Evolutionary conservation across 2,888 invertebrate species (phyloP), one percentile per base, ranked within the genome.

Genomic region (Sicus ferrugineus): DNA sequence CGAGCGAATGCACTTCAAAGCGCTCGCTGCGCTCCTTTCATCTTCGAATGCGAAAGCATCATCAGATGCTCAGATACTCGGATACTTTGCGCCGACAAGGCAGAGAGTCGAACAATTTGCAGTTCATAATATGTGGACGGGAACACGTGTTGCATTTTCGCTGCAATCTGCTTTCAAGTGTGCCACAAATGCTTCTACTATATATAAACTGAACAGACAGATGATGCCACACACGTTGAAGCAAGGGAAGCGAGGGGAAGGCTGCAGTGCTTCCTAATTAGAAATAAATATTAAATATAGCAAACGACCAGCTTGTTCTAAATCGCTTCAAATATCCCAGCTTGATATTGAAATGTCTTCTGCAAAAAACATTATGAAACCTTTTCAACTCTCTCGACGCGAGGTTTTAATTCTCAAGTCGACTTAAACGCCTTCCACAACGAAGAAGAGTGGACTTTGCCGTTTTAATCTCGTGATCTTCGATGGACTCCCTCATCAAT

Each of bases 51-150:
- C 14, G 38, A 46, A 16, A 46, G 23, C 26, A 54, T 21, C 28
- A 26, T 52, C 52, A 52, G 28, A 54, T 54, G 23, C 28, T 54
- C 54, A 28, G 26, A 54, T 42, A 9, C 4, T 42, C 16, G 2
- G 54, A 11, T 16, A 11, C 16, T 16, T 42, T 28, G 26, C 52
- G 19, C 23, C 16, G 56, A 26, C 19, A 30, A 30, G 26, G 30
- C 9, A 59, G n/a, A n/a, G 21, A 59, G 59, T 28, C n/a, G 11
- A 34, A 38, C 59, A 38, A 59, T 59, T 38, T 54, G 54, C 54
- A 54, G 28, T 23, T 54, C 54, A 54, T 54, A 54, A 54, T 11
- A 26, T 16, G 26, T 26, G 14, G 54, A 54, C 14, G 28, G 2
- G 54, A 54, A 54, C 54, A 54, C 54, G 28, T 54, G 54, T 26